Evolutionary conservation across 2,797 vertebrate genomes (phyloP).

Genomic region (Chaetophractus vellerosus): DNA sequence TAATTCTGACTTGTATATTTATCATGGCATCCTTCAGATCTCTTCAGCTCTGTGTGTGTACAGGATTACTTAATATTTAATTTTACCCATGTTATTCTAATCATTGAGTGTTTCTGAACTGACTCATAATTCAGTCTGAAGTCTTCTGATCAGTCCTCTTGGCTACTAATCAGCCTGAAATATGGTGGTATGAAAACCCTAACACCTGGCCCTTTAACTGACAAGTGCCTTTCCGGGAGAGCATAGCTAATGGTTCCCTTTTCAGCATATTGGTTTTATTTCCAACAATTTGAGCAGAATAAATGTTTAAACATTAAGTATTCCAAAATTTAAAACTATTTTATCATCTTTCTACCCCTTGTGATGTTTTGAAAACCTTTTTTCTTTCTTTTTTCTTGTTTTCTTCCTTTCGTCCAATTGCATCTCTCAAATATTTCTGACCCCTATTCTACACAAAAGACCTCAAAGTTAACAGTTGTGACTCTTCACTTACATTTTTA

Average conservation of each 20-base stretch:
- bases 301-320: conserved; percentile 31
- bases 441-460: not conserved
- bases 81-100: conserved; percentile 22
- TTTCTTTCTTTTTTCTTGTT: not conserved
- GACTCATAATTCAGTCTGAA: conserved; percentile 56
- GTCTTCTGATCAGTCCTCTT: conserved; percentile 17
- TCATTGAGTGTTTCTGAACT: not conserved
- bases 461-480: not conserved
- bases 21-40: not conserved
- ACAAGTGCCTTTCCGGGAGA: not conserved
- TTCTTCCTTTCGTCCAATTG: not conserved
- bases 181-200: not conserved
- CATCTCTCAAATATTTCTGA: conserved; percentile 1
- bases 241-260: not conserved
- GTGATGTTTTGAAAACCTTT: not conserved
- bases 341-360: not conserved
- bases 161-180: conserved; percentile 60
- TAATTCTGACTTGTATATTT: conserved; percentile 21
- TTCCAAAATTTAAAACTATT: conserved; percentile 40
- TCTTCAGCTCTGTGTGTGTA: not conserved
- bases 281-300: conserved; percentile 20
- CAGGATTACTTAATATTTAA: conserved; percentile 44
- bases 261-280: not conserved
- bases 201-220: conserved; percentile 14
- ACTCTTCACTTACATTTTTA: not conserved